Conservation (phyloP, 30 jellyfish, hydroid and myxozoan genomes). For the Pelagia noctiluca region DNA sequence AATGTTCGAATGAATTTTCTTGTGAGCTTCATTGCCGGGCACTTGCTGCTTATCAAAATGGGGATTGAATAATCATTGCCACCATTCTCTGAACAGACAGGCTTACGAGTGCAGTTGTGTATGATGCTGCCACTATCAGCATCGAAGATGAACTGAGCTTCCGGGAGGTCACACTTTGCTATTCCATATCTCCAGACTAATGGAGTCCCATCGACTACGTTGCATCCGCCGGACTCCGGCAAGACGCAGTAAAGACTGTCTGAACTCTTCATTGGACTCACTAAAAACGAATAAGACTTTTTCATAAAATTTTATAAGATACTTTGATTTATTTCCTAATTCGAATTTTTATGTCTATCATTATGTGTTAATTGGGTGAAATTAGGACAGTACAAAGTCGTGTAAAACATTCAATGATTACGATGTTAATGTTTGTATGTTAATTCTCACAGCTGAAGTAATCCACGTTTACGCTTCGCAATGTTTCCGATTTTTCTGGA, state of each 20-base stretch:
- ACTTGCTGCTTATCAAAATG: conserved; percentile 30
- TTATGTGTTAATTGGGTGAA: neutral
- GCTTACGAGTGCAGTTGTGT: conserved; percentile 80
- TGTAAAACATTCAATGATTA: too few species aligned
- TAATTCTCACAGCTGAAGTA: too few species aligned
- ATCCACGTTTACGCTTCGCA: too few species aligned
- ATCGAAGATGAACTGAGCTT: conserved; percentile 67
- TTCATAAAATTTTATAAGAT: too few species aligned
- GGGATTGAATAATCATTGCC: neutral
- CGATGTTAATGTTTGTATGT: too few species aligned
- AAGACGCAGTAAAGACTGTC: conserved; percentile 67
- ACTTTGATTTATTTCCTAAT: too few species aligned
- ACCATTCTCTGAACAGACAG: conserved; percentile 68
- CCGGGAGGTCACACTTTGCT: conserved; percentile 40
- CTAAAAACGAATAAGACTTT: conserved; percentile 36
- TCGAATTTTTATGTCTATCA: too few species aligned
- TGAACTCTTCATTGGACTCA: conserved; percentile 33
- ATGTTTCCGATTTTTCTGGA: too few species aligned
- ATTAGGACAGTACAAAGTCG: neutral
- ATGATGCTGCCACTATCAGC: conserved; percentile 72
- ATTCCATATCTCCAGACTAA: conserved; percentile 61
- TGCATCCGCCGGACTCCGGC: conserved; percentile 81
- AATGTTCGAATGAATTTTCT: conserved; percentile 25
- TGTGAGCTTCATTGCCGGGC: conserved; percentile 19
- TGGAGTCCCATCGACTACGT: conserved; percentile 51